Base-by-base conservation (phyloP, 2,797 vertebrate species). In the Hipposideros larvatus region DNA sequence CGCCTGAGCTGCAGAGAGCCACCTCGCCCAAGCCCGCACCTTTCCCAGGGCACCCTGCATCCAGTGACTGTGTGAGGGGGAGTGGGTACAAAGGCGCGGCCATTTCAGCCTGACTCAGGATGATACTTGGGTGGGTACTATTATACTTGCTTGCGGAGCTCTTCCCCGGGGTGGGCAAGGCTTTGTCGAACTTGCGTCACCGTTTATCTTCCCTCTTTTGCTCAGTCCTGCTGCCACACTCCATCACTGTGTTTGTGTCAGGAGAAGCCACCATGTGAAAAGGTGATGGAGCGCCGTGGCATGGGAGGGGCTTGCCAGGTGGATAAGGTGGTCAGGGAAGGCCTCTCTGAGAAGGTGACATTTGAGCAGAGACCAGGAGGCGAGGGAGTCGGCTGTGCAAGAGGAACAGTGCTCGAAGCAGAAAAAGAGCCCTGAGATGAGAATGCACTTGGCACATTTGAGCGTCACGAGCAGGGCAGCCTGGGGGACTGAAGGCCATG, bases 151-250 rank as follows among this genome's bases (percentile, higher is more conserved):
- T 43, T 22, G 7, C 14, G 9, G n/a, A 53, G 11, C 37, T 74
- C 31, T 41, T 37, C 0, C 0, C 0, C 4, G 28, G 21, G 46
- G 7, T 26, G 59, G 28, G 11, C 0, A 4, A 78, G 46, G 53
- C 75, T 91, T 57, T 26, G 10, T n/a, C 4, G 21, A 68, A 15
- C 46, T 26, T 2, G 10, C 16, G n/a, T 61, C 34, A n/a, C 2
- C 4, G 4, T 79, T 34, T 65, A 18, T 65, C 11, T 28, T 41
- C 74, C 6, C 26, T 15, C 2, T 16, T 59, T 31, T 70, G 5
- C n/a, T 68, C 55, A 53, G 2, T 19, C 22, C 57, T 55, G 41
- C 7, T 31, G 22, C 26, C 18, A 4, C 4, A 31, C 14, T 15
- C 13, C 26, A 11, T 24, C 59, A 22, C 31, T 78, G 41, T 31